Conservation (phyloP, 2,888 invertebrate genomes). For the Rhogogaster chlorosoma region DNA sequence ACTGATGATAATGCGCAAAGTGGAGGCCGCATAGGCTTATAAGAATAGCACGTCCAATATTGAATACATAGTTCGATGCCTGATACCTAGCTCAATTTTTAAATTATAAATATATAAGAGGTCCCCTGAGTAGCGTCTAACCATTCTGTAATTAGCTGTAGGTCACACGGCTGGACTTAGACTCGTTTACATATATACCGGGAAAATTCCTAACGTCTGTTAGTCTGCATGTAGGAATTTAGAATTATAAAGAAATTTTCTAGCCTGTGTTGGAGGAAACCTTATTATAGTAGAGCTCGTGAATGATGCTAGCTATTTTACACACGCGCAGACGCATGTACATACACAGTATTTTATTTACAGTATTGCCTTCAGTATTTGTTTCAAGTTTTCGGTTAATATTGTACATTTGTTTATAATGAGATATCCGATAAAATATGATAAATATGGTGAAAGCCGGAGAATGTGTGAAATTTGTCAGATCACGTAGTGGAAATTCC, state of each 20-base stretch:
- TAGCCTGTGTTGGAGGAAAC: background rate
- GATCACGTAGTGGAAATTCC: background rate
- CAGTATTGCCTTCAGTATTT: too few relatives aligned
- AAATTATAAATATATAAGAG: background rate
- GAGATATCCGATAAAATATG: too few relatives aligned
- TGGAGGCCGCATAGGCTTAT: background rate
- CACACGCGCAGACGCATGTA: background rate
- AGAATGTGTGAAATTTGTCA: background rate
- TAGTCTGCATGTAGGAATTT: background rate
- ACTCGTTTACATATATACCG: background rate
- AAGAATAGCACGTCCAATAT: background rate
- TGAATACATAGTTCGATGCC: background rate
- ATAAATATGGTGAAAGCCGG: too few relatives aligned
- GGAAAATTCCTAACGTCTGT: too few relatives aligned
- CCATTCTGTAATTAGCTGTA: constrained; percentile 10
- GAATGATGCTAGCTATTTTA: background rate
- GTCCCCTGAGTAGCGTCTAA: background rate
- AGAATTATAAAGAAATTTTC: constrained; percentile 10
- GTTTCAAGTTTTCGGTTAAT: too few relatives aligned
- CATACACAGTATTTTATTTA: too few relatives aligned
- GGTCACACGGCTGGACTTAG: constrained; percentile 5
- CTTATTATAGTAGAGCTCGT: background rate
- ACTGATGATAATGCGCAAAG: background rate
- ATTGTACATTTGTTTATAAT: too few relatives aligned
- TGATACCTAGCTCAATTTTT: background rate